These are phyloP conservation scores for Pachyuromys duprasi DNA, from an alignment of 2,797 vertebrate genomes.

Conservation along the genomic window DNA sequence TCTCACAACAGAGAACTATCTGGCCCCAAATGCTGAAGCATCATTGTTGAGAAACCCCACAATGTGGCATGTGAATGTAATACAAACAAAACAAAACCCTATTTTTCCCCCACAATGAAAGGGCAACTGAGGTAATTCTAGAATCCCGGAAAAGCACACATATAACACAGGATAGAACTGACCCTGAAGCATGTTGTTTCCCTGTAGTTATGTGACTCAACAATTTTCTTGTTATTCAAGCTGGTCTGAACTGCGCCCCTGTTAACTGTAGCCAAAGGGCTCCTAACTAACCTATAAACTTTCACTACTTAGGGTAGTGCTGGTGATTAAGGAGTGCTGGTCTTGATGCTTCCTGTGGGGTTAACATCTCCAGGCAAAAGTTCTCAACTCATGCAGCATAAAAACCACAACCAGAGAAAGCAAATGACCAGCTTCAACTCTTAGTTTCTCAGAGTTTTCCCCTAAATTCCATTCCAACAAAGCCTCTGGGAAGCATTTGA, in stretches of 20 bases:
- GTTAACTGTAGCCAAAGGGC: background rate
- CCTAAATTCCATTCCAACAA: slow-evolving; percentile 51
- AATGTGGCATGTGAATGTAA: background rate
- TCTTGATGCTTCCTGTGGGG: background rate
- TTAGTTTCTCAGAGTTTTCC: slow-evolving; percentile 15
- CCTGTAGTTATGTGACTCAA: background rate
- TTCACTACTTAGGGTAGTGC: background rate
- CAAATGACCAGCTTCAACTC: background rate
- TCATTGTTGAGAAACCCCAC: background rate
- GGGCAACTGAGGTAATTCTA: background rate
- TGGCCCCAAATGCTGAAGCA: background rate
- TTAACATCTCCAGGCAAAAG: background rate
- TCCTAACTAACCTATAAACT: background rate
- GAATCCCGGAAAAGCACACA: background rate
- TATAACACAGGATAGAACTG: background rate
- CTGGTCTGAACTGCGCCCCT: background rate
- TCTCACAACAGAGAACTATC: background rate
- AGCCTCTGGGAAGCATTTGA: slow-evolving; percentile 33
- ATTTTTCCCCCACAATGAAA: background rate
- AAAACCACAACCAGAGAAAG: slow-evolving; percentile 7
- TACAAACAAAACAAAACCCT: background rate
- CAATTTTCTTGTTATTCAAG: slow-evolving; percentile 25
- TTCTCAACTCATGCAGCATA: background rate
- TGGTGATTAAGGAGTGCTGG: background rate
- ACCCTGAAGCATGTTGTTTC: background rate